Percentiles rank a stretch among this genome's conserved stretches.
Evolutionary conservation across 2,113 vertebrate genomes (phyloP).

Genomic region (Oncorhynchus tshawytscha): DNA sequence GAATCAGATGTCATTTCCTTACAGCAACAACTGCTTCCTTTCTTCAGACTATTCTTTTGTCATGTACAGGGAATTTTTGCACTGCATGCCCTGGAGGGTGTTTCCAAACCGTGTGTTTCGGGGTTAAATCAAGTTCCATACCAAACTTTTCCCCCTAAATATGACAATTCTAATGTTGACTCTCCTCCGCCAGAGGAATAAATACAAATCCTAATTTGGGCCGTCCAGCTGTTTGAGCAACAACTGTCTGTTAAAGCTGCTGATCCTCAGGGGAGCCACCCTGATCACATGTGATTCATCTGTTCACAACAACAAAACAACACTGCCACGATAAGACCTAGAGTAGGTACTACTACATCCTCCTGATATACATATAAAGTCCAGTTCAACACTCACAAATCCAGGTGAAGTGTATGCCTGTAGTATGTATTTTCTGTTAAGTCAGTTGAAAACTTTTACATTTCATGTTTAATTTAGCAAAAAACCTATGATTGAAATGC

Average conservation of each 20-base stretch:
- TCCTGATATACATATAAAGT: not conserved
- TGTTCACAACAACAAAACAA: slow-evolving; percentile 38
- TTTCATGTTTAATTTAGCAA: no score
- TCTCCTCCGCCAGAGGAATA: slow-evolving; percentile 17
- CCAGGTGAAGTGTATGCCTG: no score
- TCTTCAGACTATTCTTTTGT: slow-evolving; percentile 22
- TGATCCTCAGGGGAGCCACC: slow-evolving; percentile 41
- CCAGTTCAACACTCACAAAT: not conserved
- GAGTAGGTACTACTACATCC: not conserved
- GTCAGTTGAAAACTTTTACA: no score
- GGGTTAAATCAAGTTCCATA: slow-evolving; percentile 67
- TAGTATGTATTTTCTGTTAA: no score
- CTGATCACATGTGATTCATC: slow-evolving; percentile 33
- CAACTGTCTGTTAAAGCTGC: slow-evolving; percentile 63
- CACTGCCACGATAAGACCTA: not conserved
- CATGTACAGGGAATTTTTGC: slow-evolving; percentile 26
- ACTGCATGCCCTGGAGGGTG: slow-evolving; percentile 40
- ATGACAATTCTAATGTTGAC: slow-evolving; percentile 44
- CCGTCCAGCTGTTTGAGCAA: slow-evolving; percentile 67
- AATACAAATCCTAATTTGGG: slow-evolving; percentile 51
- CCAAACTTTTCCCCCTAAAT: slow-evolving; percentile 58
- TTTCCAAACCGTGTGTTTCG: slow-evolving; percentile 52
- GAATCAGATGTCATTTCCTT: slow-evolving; percentile 53
- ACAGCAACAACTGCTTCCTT: slow-evolving; percentile 17
- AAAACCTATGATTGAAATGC: no score